Base-by-base conservation (phyloP, 2,113 vertebrate genomes). In the Solea senegalensis region DNA sequence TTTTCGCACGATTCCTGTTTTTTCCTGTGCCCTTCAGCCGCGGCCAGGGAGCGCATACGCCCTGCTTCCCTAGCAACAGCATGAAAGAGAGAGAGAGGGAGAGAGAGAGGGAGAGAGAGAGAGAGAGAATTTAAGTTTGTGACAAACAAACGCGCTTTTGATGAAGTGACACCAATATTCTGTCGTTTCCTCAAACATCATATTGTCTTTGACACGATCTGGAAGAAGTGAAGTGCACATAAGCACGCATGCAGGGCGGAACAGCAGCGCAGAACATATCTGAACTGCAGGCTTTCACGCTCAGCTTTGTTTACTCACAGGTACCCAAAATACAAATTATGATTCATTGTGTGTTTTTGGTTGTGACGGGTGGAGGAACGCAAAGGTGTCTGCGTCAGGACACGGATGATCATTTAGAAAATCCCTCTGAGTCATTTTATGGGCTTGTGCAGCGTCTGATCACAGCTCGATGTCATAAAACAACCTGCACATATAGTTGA, bases 41-140 rank as follows among this genome's bases (percentile, higher is more conserved):
- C 78, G 86, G 89, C 85, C 81, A 84, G 78, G 79, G 66, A 81
- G 88, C 87, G 89, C 83, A 93, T 86, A 91, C 93, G 90, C 92
- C 91, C 92, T 87, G 88, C 91, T 92, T 85, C 90, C 87, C 83
- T 88, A 90, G 89, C 91, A 91, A 91, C 91, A 89, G 88, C 91
- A 75, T 77, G 76, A 86, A 86, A 81, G 83, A 69, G 48, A 54
- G 84, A 74, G 74, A 76, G 52, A 57, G 27, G 41, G 21, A 40
- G 9, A 48, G 46, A 12, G 49, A 10, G 48, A 57, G 48, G 13
- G 11, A 45, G 4, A 43, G 21, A 34, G 15, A 69, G 43, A 59
- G 40, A 72, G 64, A 45, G 26, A 71, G 63, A 76, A 89, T 85
- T 81, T 79, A 88, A 89, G 84, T 89, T 85, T 82, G 69, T 76